Percentiles rank a stretch among this genome's conserved stretches.
phyloP scores from a whole-genome alignment of 2,888 invertebrate species.

The Cyrtodaria siliqua region DNA sequence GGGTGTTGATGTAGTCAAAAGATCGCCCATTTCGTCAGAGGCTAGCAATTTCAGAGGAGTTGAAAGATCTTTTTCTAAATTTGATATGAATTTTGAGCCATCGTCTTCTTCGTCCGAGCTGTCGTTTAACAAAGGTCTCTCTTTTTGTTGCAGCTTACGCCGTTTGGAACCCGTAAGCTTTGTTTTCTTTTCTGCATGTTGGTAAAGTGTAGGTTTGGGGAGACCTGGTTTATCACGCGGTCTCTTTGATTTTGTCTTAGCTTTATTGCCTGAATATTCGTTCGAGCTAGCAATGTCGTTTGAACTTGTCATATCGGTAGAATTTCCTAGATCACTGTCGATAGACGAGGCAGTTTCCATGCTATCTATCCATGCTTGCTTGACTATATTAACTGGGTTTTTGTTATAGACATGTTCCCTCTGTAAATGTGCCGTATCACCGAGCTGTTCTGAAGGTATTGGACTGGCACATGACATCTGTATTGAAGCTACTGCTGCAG shows the following conservation, averaged over 20 bases:
- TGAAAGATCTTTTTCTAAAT: slow-evolving; percentile 67
- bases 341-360: slow-evolving; percentile 44
- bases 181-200: slow-evolving; percentile 41
- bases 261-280: slow-evolving; percentile 30
- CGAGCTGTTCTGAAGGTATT: slow-evolving; percentile 40
- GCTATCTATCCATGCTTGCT: slow-evolving; percentile 69
- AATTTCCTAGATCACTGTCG: slow-evolving; percentile 57
- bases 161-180: slow-evolving; percentile 58
- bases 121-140: slow-evolving; percentile 63
- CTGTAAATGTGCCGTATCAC: slow-evolving; percentile 12
- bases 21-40: slow-evolving; percentile 39
- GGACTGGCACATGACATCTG: slow-evolving; percentile 60
- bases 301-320: slow-evolving; percentile 49
- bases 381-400: slow-evolving; percentile 55
- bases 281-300: slow-evolving; percentile 40
- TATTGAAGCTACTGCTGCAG: slow-evolving; percentile 64
- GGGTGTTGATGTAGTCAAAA: slow-evolving; percentile 72
- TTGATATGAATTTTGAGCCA: slow-evolving; percentile 58
- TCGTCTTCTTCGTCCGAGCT: slow-evolving; percentile 71
- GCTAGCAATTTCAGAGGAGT: slow-evolving; percentile 37
- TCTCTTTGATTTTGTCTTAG: slow-evolving; percentile 45
- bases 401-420: slow-evolving; percentile 39
- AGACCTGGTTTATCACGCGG: slow-evolving; percentile 60
- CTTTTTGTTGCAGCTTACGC: slow-evolving; percentile 65
- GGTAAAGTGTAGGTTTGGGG: slow-evolving; percentile 73